These are phyloP conservation scores for Hypothenemus hampei DNA, from an alignment of 1,140 invertebrate species.

Conservation along the genomic window DNA sequence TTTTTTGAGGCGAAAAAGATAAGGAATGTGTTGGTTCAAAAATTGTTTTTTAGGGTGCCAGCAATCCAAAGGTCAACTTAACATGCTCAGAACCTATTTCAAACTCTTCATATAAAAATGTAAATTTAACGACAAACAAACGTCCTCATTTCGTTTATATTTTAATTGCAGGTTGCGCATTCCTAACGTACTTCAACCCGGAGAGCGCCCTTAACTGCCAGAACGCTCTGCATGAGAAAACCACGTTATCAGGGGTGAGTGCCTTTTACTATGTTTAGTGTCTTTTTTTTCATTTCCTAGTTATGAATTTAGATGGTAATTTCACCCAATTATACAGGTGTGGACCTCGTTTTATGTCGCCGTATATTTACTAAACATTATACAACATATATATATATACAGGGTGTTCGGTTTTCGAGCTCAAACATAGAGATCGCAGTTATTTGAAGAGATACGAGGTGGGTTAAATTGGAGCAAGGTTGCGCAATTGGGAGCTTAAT, in stretches of 20 bases:
- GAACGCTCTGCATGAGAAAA: slow-evolving; percentile 92
- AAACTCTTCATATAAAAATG: slow-evolving; percentile 4
- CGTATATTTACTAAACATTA: no score
- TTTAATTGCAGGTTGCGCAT: slow-evolving; percentile 83
- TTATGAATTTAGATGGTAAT: slow-evolving; percentile 9
- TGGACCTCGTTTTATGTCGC: no score
- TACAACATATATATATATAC: no score
- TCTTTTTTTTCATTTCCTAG: slow-evolving; percentile 6
- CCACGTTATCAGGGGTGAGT: slow-evolving; percentile 96
- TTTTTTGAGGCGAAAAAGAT: slow-evolving; percentile 1
- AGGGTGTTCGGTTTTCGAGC: no score
- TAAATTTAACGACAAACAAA: slow-evolving; percentile 4
- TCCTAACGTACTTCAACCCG: slow-evolving; percentile 92
- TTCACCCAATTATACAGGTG: neutral
- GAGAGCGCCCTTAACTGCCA: slow-evolving; percentile 90
- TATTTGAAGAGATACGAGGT: no score
- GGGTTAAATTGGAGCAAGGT: no score
- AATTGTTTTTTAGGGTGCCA: no score
- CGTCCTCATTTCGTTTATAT: slow-evolving; percentile 22
- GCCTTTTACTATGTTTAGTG: slow-evolving; percentile 16
- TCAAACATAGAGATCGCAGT: no score
- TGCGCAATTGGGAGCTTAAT: no score
- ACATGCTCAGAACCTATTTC: no score
- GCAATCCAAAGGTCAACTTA: no score
- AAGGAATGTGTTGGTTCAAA: no score